Evolutionary conservation across 2,888 invertebrate species (phyloP), one percentile per base, ranked within the genome.

Genomic region (Sinohyriopsis cumingii): DNA sequence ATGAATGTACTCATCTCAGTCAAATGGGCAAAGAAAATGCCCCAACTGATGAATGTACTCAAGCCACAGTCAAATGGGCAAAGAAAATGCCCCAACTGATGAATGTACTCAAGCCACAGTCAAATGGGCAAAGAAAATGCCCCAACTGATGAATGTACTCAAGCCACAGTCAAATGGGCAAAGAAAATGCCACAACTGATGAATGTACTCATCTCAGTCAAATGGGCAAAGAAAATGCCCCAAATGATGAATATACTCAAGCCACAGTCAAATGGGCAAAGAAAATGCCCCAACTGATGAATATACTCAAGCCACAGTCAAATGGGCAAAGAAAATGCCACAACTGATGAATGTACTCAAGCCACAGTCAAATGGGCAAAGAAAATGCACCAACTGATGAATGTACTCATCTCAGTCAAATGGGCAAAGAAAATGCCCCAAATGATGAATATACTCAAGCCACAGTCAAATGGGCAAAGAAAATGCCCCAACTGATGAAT

Each of bases 1-100:
- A 56, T 59, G 28, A 22, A 45, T 45, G 18, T n/a, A 67, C 76
- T 62, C 66, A 86, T 45, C 45, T 45, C 45, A 45, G 45, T 55
- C 45, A 45, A 25, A 12, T 22, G 9, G 28, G 5, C 62, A 63
- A 33, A 25, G 54, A 62, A 53, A 45, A 45, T 45, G 12, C 12
- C 12, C 45, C 45, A 63, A 25, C 19, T 25, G 59, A 56, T 59
- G 28, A 22, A n/a, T n/a, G n/a, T n/a, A n/a, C n/a, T n/a, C n/a
- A n/a, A n/a, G n/a, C n/a, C n/a, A n/a, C 45, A 45, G 45, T 55
- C 45, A 45, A 25, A 12, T 22, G 9, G 28, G 5, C 62, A 63
- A 33, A 25, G 54, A 62, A 53, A 45, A 45, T 45, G 12, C 12
- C 12, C 45, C 45, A 63, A 25, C 19, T 25, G 59, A 56, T 59